phyloP scores from a whole-genome alignment of 2,113 vertebrate genomes.

The Cromileptes altivelis region DNA sequence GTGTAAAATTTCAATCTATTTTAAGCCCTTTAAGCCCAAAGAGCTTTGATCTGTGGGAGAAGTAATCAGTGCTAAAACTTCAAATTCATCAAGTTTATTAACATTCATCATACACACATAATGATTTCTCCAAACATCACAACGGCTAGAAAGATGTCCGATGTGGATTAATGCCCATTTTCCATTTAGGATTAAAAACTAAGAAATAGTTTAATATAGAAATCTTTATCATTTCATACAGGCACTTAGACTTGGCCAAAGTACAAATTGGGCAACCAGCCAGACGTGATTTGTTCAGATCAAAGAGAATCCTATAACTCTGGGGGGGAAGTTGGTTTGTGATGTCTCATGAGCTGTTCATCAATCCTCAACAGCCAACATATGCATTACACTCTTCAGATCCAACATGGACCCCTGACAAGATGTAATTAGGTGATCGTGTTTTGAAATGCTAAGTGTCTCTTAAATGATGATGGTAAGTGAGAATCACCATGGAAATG shows the following conservation, averaged over 20 bases:
- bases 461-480: constrained; percentile 30
- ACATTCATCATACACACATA: constrained; percentile 19
- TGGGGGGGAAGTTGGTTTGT: constrained; percentile 7
- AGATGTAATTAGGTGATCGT: constrained; percentile 61
- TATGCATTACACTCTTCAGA: constrained; percentile 26
- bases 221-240: constrained; percentile 46
- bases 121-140: constrained; percentile 10
- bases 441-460: constrained; percentile 55
- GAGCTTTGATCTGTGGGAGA: constrained; percentile 2
- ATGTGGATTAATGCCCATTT: constrained; percentile 37
- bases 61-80: not conserved
- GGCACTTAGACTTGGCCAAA: constrained; percentile 35
- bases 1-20: not conserved
- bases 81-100: constrained; percentile 28
- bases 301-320: constrained; percentile 48
- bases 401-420: constrained; percentile 35
- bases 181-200: constrained; percentile 39
- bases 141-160: constrained; percentile 11
- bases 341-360: constrained; percentile 43
- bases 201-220: constrained; percentile 28
- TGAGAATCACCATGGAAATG: constrained; percentile 26
- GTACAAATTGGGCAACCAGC: constrained; percentile 40
- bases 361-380: not conserved
- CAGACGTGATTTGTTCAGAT: constrained; percentile 29
- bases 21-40: not conserved